A percentile compares a stretch with the other conserved stretches of the same genome.
Conservation (phyloP, 2,888 invertebrate genomes). For the Troides oblongomaculatus region DNA sequence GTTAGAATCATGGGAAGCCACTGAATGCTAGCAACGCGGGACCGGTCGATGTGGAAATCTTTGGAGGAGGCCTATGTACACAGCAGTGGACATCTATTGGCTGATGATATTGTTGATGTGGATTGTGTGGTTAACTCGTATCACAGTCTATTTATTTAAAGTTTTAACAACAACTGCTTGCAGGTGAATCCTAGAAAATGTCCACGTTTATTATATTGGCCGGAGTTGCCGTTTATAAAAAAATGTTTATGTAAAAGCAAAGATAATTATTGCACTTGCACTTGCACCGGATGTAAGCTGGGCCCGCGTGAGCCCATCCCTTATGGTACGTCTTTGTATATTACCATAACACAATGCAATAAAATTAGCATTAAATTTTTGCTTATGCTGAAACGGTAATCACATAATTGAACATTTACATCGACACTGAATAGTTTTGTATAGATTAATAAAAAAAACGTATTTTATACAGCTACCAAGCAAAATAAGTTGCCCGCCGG, state of each 20-base stretch:
- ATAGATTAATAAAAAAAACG: not conserved
- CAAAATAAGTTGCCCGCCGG: not conserved
- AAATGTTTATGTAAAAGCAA: slow-evolving; percentile 34
- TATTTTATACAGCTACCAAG: not conserved
- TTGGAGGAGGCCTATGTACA: too few species aligned
- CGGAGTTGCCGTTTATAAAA: slow-evolving; percentile 22
- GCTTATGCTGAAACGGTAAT: too few species aligned
- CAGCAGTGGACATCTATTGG: too few species aligned
- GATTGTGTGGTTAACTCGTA: not conserved
- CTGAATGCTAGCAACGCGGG: too few species aligned
- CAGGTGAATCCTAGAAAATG: slow-evolving; percentile 21
- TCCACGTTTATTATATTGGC: slow-evolving; percentile 15
- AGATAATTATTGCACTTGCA: slow-evolving; percentile 31
- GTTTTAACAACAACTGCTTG: not conserved
- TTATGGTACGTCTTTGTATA: slow-evolving; percentile 26
- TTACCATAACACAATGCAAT: not conserved
- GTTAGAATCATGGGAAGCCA: too few species aligned
- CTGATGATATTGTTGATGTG: too few species aligned
- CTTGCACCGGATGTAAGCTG: slow-evolving; percentile 33
- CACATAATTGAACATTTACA: too few species aligned
- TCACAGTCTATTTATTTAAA: not conserved
- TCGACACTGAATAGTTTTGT: not conserved
- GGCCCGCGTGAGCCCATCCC: slow-evolving; percentile 31
- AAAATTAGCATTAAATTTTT: too few species aligned
- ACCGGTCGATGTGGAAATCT: too few species aligned